Percentiles rank a stretch among this genome's conserved stretches.
Conservation (phyloP, 30 jellyfish, hydroid and myxozoan species). For the Aurelia aurita complex sp. Pacific region DNA sequence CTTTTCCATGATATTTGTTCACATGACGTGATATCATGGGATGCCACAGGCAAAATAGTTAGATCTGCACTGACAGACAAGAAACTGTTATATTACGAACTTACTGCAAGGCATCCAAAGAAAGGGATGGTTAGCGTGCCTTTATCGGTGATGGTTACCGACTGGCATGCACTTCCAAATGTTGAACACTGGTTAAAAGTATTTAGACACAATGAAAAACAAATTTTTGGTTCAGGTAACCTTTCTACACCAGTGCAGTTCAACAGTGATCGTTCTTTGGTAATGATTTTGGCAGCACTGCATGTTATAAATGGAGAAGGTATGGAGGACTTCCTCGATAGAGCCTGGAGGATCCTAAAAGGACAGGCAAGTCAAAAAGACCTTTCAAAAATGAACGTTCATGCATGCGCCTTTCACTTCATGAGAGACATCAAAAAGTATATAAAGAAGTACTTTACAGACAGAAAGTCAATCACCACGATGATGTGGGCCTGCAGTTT, state of each 20-base stretch:
- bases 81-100: conserved; percentile 30
- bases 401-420: conserved; percentile 31
- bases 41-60: conserved; percentile 21
- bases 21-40: too few relatives aligned
- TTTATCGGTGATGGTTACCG: conserved; percentile 28
- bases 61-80: background rate
- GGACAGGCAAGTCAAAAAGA: background rate
- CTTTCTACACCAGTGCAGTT: conserved; percentile 27
- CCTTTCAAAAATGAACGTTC: background rate
- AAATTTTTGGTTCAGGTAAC: conserved; percentile 17
- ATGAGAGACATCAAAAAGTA: background rate
- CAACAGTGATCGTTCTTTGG: conserved; percentile 43
- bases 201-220: conserved; percentile 24
- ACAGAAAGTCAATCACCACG: background rate
- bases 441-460: background rate
- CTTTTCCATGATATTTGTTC: too few relatives aligned
- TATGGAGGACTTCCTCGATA: background rate
- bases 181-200: conserved; percentile 10
- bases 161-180: conserved; percentile 15
- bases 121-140: conserved; percentile 25
- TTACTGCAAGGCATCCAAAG: conserved; percentile 26
- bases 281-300: conserved; percentile 25
- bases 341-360: conserved; percentile 34
- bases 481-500: background rate
- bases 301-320: conserved; percentile 17